phyloP scores from a whole-genome alignment of 2,888 invertebrate species.

The Pecten maximus region DNA sequence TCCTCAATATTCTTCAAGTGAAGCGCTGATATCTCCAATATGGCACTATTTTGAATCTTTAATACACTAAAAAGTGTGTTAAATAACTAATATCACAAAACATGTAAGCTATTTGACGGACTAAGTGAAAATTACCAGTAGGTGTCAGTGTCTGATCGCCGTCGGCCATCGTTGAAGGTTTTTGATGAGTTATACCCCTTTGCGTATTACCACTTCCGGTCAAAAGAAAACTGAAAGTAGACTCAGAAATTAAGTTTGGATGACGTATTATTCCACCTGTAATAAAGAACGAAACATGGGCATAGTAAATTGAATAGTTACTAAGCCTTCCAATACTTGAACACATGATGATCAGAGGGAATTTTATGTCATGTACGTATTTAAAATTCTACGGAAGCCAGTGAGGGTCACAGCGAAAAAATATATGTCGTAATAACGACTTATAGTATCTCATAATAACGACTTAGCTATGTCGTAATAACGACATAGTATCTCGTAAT shows the following conservation, averaged over 20 bases:
- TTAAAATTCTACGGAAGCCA: too few relatives aligned
- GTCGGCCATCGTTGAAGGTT: not conserved
- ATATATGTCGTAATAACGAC: too few relatives aligned
- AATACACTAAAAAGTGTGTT: not conserved
- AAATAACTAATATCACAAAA: not conserved
- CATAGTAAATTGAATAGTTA: too few relatives aligned
- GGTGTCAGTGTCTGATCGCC: not conserved
- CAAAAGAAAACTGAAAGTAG: conserved; percentile 10
- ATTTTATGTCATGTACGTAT: too few relatives aligned
- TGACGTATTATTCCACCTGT: too few relatives aligned
- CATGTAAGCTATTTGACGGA: not conserved
- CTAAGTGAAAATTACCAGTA: not conserved
- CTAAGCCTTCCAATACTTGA: too few relatives aligned
- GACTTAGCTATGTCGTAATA: too few relatives aligned
- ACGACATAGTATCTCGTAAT: too few relatives aligned
- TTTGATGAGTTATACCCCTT: not conserved
- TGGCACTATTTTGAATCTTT: not conserved
- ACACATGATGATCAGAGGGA: too few relatives aligned
- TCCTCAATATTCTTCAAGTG: not conserved
- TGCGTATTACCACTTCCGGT: not conserved
- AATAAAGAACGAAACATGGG: too few relatives aligned
- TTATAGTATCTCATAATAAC: too few relatives aligned
- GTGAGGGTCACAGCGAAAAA: too few relatives aligned
- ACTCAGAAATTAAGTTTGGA: not conserved
- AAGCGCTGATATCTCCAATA: not conserved